Evolutionary conservation across 2,797 vertebrate genomes (phyloP), one percentile per base, ranked within the genome.

Genomic region (Peromyscus melanophrys): DNA sequence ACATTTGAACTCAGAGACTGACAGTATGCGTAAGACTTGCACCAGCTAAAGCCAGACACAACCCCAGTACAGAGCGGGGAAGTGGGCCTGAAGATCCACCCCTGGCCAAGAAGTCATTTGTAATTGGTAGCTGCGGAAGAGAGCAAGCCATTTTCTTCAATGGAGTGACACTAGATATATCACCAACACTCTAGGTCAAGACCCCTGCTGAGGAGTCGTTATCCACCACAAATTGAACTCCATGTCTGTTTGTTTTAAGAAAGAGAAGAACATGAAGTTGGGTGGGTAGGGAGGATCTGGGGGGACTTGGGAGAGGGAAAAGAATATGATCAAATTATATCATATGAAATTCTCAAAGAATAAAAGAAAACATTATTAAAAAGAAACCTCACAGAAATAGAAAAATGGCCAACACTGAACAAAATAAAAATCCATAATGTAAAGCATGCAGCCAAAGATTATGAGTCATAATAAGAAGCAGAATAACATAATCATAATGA

Each of bases 361-460:
- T 37, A 84, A 43, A 46, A 21, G 29, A 65, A 46, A 65, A 23
- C 29, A 67, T 67, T 49, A 67, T 23, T 67, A 23, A 25, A 85
- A 85, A 25, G 40, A 67, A 49, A 34, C 4, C 40, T 73, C 67
- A 85, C 3, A 61, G n/a, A n/a, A 83, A 78, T 57, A 63, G n/a
- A 95, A 93, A 94, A 91, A 52, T 52, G 80, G 55, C 37, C 4
- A 95, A 29, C 37, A 83, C 16, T 16, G 10, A 43, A 65, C 6
- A 87, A 63, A 40, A 49, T 90, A 76, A 93, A 85, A 91, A 69
- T 69, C 31, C 80, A 43, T 49, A 69, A 57, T 85, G n/a, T 49
- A 61, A 76, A 40, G n/a, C n/a, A 76, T 80, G 12, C 40, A 92
- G 19, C 19, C 40, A 78, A 80, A 89, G 34, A 69, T 78, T 91